Percentiles rank a stretch among this genome's conserved stretches.
Evolutionary conservation across 2,888 invertebrate species (phyloP).

Genomic region (Entomobrya multifasciata): DNA sequence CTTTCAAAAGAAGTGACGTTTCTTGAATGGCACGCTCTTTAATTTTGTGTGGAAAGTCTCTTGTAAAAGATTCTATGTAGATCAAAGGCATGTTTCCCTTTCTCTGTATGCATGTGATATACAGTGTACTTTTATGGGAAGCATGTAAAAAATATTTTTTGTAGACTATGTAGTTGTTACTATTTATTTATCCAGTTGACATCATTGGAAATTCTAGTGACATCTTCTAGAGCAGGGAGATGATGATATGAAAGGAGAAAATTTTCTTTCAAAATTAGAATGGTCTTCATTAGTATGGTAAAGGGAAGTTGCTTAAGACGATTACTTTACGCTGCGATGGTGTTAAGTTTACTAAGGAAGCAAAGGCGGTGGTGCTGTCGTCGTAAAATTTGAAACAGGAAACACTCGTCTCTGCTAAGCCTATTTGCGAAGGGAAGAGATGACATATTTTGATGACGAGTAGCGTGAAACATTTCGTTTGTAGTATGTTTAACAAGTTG

Average conservation of each 20-base stretch:
- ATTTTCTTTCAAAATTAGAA: constrained; percentile 3
- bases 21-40: constrained; percentile 7
- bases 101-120: no score
- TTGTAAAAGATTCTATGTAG: constrained; percentile 31
- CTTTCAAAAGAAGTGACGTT: constrained; percentile 19
- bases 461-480: no score
- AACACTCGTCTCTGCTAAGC: background rate
- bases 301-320: constrained; percentile 46
- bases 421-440: no score
- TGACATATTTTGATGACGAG: no score
- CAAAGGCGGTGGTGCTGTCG: background rate
- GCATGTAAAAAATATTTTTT: background rate
- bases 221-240: background rate
- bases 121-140: background rate
- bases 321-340: constrained; percentile 38
- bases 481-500: no score
- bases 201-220: constrained; percentile 30
- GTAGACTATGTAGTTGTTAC: background rate
- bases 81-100: background rate
- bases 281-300: constrained; percentile 31
- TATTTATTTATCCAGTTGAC: background rate
- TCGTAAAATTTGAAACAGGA: background rate
- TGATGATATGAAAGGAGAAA: constrained; percentile 16
- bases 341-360: background rate
- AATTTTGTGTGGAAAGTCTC: constrained; percentile 18